Percentiles rank a stretch among this genome's conserved stretches.
Evolutionary conservation across 2,797 vertebrate genomes (phyloP).

Genomic region (Hozukius guyotensis): DNA sequence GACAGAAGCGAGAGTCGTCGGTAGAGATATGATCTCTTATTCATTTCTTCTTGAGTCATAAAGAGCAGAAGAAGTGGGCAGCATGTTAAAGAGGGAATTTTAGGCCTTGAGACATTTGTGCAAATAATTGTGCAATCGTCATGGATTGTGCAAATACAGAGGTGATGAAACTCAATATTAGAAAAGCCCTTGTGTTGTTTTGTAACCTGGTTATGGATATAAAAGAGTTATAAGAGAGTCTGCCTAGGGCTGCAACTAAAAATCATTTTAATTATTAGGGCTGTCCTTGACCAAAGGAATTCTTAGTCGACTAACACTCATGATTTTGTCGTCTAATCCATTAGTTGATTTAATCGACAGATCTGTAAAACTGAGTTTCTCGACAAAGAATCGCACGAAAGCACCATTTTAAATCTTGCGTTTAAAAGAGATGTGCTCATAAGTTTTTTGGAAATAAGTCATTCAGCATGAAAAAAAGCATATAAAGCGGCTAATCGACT

Average conservation of each 20-base stretch:
- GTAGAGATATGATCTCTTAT: neutral
- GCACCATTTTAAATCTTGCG: too few relatives aligned
- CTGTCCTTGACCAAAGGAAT: too few relatives aligned
- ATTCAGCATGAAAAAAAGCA: too few relatives aligned
- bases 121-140: neutral
- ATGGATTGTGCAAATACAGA: neutral
- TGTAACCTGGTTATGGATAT: neutral
- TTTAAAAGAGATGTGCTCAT: too few relatives aligned
- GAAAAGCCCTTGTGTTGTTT: neutral
- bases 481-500: too few relatives aligned
- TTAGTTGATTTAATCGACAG: too few relatives aligned
- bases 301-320: too few relatives aligned
- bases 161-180: neutral
- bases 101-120: neutral
- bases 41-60: neutral
- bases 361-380: too few relatives aligned
- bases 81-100: neutral
- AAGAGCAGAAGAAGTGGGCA: neutral
- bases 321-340: too few relatives aligned
- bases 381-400: too few relatives aligned
- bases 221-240: neutral
- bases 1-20: neutral
- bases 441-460: too few relatives aligned
- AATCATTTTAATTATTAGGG: neutral
- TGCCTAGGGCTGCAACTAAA: neutral